These are phyloP conservation scores for Caenorhabditis uteleia DNA, from an alignment of 2,888 invertebrate genomes.

Conservation along the genomic window DNA sequence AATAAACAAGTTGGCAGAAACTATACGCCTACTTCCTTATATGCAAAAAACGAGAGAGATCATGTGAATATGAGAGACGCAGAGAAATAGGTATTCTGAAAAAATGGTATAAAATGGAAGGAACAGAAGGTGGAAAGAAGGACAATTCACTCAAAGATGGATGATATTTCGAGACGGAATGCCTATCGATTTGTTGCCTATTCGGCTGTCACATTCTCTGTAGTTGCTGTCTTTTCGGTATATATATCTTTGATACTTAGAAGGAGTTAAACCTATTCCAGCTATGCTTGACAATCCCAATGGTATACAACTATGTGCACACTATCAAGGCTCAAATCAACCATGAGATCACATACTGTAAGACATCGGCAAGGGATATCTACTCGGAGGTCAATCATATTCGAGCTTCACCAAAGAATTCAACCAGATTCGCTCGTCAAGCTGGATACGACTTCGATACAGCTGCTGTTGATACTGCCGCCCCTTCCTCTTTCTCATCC, in stretches of 20 bases:
- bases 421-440: slow-evolving; percentile 42
- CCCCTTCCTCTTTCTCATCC: too few relatives aligned
- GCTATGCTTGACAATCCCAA: slow-evolving; percentile 22
- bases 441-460: slow-evolving; percentile 17
- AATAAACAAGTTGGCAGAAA: too few relatives aligned
- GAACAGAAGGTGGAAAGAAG: too few relatives aligned
- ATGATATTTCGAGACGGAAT: background rate
- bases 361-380: slow-evolving; percentile 44
- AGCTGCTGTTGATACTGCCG: slow-evolving; percentile 8
- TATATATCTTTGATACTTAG: background rate
- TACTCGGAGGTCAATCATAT: slow-evolving; percentile 45
- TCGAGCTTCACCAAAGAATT: slow-evolving; percentile 12
- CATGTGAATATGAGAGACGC: too few relatives aligned
- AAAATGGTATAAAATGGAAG: too few relatives aligned
- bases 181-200: slow-evolving; percentile 7
- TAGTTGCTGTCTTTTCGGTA: slow-evolving; percentile 1
- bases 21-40: too few relatives aligned
- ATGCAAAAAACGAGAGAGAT: too few relatives aligned
- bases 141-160: too few relatives aligned
- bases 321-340: slow-evolving; percentile 21
- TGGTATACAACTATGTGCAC: slow-evolving; percentile 39
- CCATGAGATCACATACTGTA: slow-evolving; percentile 33
- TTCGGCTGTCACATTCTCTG: slow-evolving; percentile 3
- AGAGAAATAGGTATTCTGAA: too few relatives aligned
- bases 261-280: background rate